Evolutionary conservation across 2,888 invertebrate genomes (phyloP), one percentile per base, ranked within the genome.

Genomic region (Diarsia dahlii): DNA sequence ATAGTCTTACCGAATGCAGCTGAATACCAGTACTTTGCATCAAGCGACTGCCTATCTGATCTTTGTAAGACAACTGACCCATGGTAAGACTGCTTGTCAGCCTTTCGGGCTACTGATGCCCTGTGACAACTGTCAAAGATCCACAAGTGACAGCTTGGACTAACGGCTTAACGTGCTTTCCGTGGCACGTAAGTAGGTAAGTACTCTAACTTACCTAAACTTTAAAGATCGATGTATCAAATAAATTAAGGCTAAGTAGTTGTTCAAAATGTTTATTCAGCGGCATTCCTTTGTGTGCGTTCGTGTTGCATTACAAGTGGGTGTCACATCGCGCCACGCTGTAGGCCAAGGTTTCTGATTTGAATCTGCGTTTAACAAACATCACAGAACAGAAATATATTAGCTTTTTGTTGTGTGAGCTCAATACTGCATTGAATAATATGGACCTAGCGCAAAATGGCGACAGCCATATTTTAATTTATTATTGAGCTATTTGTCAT

Each of bases 221-320:
- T 80, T 66, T 12, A 56, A 50, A 66, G 23, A 74, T 68, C 18
- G 13, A 18, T 73, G 39, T 65, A 62, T 73, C 60, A 73, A 67
- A 76, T 73, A 84, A 66, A 72, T 80, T 58, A 84, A 65, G 79
- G 75, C 70, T 74, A 81, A 80, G 76, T 80, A 70, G 69, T 87
- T 79, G 82, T 74, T 86, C 80, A 88, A 88, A 87, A 80, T 90
- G 88, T 91, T 91, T 91, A 90, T 88, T 87, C 83, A 81, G 80
- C 84, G 84, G 85, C 89, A 90, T 90, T 88, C 90, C 89, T 88
- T 89, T 88, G 88, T 86, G 82, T 58, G 80, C 72, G 81, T 81
- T 83, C 84, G 89, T 86, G 85, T 89, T 90, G 89, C 90, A 88
- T 90, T 89, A 87, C 88, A 90, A 89, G 92, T 92, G 91, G 92